phyloP scores from a whole-genome alignment of 2,113 vertebrate genomes.

The Syrrhaptes paradoxus region DNA sequence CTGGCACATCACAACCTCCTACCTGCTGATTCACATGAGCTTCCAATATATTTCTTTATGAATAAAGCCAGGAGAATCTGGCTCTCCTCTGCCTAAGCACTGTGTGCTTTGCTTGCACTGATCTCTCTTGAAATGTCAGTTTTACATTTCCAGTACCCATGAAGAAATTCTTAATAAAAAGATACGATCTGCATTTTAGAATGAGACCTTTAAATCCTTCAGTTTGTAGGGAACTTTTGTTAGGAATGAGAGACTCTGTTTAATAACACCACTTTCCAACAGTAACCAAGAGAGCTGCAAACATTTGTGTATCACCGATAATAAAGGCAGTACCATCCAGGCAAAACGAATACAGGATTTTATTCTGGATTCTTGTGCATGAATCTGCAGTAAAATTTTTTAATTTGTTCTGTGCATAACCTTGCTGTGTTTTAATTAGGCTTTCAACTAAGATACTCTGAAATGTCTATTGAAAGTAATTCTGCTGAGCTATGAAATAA shows the following conservation, averaged over 20 bases:
- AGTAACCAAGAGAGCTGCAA: background rate
- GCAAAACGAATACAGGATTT: background rate
- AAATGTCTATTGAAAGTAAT: slow-evolving; percentile 13
- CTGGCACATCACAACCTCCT: background rate
- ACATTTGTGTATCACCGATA: background rate
- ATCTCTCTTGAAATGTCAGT: slow-evolving; percentile 55
- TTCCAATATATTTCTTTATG: slow-evolving; percentile 31
- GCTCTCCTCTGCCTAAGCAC: background rate
- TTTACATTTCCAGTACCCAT: slow-evolving; percentile 54
- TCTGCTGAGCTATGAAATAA: background rate
- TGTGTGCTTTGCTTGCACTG: background rate
- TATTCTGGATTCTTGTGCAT: background rate
- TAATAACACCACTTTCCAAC: background rate
- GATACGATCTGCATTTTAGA: slow-evolving; percentile 51
- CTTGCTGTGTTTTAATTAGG: background rate
- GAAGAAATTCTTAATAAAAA: slow-evolving; percentile 62
- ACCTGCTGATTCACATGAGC: slow-evolving; percentile 29
- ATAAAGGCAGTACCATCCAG: background rate
- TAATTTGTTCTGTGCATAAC: background rate
- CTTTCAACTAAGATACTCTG: background rate
- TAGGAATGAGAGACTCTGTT: background rate
- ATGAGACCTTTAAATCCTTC: slow-evolving; percentile 49
- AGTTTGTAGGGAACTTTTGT: slow-evolving; percentile 17
- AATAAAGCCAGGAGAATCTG: slow-evolving; percentile 25
- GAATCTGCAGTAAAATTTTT: background rate